Conservation (phyloP, 1,140 invertebrate species). For the Idris sp. region DNA sequence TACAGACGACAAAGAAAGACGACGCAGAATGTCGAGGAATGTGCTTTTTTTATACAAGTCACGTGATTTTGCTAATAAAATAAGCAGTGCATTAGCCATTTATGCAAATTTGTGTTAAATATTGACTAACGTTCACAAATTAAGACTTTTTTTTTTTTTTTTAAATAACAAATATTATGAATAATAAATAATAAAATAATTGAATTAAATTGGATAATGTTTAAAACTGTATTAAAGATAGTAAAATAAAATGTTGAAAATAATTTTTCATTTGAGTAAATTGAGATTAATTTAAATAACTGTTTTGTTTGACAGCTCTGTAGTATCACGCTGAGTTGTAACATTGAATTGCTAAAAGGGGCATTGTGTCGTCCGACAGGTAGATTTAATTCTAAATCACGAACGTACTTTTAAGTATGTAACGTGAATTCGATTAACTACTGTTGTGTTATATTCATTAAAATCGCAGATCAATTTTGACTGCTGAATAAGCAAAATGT, state of each 20-base stretch:
- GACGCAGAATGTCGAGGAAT: slow-evolving; percentile 37
- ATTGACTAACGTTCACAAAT: too few species aligned
- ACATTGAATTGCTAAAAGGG: slow-evolving; percentile 12
- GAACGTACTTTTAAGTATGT: slow-evolving; percentile 10
- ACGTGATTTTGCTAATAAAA: not conserved
- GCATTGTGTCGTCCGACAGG: slow-evolving; percentile 28
- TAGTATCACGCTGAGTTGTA: slow-evolving; percentile 28
- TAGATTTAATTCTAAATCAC: slow-evolving; percentile 29
- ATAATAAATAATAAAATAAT: too few species aligned
- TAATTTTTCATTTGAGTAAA: slow-evolving; percentile 2
- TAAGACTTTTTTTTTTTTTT: too few species aligned
- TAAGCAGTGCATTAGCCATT: too few species aligned
- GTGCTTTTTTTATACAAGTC: slow-evolving; percentile 23
- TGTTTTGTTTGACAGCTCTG: slow-evolving; percentile 19
- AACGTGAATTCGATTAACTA: slow-evolving; percentile 32
- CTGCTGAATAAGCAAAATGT: too few species aligned
- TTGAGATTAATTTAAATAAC: slow-evolving; percentile 16
- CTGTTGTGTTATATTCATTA: too few species aligned
- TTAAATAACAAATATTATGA: too few species aligned
- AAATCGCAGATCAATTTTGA: too few species aligned
- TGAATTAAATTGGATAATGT: too few species aligned
- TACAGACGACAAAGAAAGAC: slow-evolving; percentile 54
- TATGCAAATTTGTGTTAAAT: too few species aligned
- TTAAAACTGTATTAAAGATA: too few species aligned
- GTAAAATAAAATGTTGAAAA: not conserved